phyloP scores from a whole-genome alignment of 2,888 invertebrate genomes.

The Erpobdella octoculata region DNA sequence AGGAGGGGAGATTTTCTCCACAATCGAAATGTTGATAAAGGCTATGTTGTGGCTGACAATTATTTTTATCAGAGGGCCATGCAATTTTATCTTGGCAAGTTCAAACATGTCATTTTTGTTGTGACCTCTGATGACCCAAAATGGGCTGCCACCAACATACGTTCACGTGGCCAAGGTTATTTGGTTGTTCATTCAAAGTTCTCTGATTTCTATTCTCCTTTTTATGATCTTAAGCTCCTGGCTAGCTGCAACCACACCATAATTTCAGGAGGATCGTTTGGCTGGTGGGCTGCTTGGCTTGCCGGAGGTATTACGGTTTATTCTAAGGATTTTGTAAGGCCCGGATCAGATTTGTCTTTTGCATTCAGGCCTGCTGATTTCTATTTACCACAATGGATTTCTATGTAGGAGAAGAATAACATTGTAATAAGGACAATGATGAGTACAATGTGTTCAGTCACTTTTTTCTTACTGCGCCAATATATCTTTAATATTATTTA shows the following conservation, averaged over 20 bases:
- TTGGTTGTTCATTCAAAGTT: conserved; percentile 32
- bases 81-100: conserved; percentile 32
- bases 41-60: conserved; percentile 34
- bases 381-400: conserved; percentile 35
- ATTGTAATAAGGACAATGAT: background rate
- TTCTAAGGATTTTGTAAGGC: conserved; percentile 33
- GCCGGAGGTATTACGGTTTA: conserved; percentile 36
- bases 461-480: background rate
- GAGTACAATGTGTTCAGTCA: background rate
- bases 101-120: conserved; percentile 36
- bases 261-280: conserved; percentile 38
- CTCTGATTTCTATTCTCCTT: conserved; percentile 18
- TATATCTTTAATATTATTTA: background rate
- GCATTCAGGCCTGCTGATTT: conserved; percentile 34
- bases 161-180: conserved; percentile 10
- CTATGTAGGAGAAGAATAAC: conserved; percentile 3
- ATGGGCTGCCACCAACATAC: conserved; percentile 33
- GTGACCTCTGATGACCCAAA: conserved; percentile 36
- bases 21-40: conserved; percentile 31
- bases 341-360: conserved; percentile 29
- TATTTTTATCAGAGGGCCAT: conserved; percentile 35
- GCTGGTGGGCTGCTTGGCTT: conserved; percentile 37
- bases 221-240: conserved; percentile 35
- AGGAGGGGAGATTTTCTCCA: conserved; percentile 37
- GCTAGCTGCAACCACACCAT: conserved; percentile 37